These are phyloP conservation scores for Nasonovia ribisnigri DNA, from an alignment of 2,888 invertebrate genomes.

Conservation along the genomic window DNA sequence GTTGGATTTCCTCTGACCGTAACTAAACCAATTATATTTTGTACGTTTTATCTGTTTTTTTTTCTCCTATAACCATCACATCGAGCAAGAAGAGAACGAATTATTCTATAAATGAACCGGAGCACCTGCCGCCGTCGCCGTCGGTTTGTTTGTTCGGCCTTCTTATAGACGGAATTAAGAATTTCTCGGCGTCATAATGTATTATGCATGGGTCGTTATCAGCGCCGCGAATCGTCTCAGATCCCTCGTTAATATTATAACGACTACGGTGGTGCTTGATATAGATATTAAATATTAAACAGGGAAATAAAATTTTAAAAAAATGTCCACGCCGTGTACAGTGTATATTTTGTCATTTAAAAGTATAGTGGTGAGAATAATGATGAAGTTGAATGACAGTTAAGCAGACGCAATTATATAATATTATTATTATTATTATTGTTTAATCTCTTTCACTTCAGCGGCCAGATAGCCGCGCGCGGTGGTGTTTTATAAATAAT, in stretches of 20 bases:
- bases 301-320: not conserved
- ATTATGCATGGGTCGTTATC: slow-evolving; percentile 26
- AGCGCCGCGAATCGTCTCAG: not conserved
- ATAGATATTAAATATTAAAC: not conserved
- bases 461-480: not conserved
- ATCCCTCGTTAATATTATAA: slow-evolving; percentile 24
- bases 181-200: not conserved
- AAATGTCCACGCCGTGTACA: not conserved
- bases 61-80: not conserved
- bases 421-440: not conserved
- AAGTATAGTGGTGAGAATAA: not conserved
- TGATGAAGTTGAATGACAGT: not conserved
- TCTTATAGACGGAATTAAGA: not conserved
- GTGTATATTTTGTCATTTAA: not conserved
- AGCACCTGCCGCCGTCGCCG: not conserved
- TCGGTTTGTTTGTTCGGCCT: not conserved
- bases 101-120: not conserved
- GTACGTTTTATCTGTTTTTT: not conserved
- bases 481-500: not conserved
- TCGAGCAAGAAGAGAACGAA: not conserved
- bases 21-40: not conserved
- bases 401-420: not conserved
- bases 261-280: not conserved
- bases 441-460: not conserved
- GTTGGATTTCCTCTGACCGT: slow-evolving; percentile 14